Conservation (phyloP, 2,797 vertebrate genomes). For the Hozukius guyotensis region DNA sequence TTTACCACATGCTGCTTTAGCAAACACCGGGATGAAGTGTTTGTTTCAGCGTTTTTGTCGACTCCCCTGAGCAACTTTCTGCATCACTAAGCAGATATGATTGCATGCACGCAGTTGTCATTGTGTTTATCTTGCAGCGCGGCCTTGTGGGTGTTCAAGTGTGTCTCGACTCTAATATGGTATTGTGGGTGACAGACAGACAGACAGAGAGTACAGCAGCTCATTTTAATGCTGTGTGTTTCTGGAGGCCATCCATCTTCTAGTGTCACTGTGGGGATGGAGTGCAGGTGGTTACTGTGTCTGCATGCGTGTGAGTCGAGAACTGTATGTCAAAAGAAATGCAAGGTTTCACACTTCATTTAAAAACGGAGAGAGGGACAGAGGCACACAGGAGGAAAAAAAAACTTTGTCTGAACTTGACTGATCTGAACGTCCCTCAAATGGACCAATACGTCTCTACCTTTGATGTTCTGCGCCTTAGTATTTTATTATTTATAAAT, state of each 20-base stretch:
- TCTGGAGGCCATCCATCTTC: constrained; percentile 54
- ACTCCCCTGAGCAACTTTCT: constrained; percentile 8
- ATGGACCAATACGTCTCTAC: neutral
- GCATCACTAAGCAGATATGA: constrained; percentile 21
- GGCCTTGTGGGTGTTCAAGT: neutral
- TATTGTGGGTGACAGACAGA: neutral
- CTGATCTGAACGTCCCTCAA: neutral
- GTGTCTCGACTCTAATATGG: neutral
- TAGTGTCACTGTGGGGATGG: constrained; percentile 32
- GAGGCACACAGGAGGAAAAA: neutral
- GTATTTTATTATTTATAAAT: no score
- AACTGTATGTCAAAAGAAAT: constrained; percentile 12
- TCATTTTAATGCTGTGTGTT: constrained; percentile 41
- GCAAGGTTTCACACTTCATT: constrained; percentile 14
- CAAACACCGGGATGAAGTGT: neutral
- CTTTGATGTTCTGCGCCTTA: no score
- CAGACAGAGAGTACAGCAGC: neutral
- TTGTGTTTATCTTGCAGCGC: constrained; percentile 20
- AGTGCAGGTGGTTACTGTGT: neutral
- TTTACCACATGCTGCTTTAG: neutral
- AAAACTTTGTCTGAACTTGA: neutral
- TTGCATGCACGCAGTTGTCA: neutral
- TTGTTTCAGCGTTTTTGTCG: neutral
- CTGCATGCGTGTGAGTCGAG: neutral
- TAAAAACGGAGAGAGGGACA: neutral